Base-by-base conservation (phyloP, 2,888 invertebrate genomes). In the Drosophila ezoana region DNA sequence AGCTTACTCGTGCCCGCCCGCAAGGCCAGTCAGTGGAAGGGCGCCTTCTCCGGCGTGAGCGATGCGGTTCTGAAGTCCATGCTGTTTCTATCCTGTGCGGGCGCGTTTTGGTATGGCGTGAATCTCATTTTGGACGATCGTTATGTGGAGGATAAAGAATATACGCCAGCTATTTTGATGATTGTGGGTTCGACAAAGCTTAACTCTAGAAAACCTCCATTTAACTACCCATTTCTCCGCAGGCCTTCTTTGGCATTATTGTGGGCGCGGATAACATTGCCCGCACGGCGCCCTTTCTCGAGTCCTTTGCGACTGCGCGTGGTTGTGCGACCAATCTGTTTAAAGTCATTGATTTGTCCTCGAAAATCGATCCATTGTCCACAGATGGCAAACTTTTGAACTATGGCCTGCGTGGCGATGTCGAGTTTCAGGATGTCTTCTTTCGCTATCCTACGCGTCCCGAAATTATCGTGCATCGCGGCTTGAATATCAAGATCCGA, bases 51-150 rank as follows among this genome's bases (percentile, higher is more conserved):
- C 0, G 96, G 96, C 0, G 89, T 96, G 1, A 96, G 96, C 41
- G 95, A 95, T 71, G 96, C 95, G 0, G 90, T 95, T 0, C 94
- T 96, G 93, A 96, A 96, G 94, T 93, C 95, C 45, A 94, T 96
- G 74, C 94, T 96, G 13, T 97, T 95, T 89, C 93, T 94, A 13
- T 95, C 95, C n/a, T 96, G 96, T 89, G 94, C 96, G 0, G 92
- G 96, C 0, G 95, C 96, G 0, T 96, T 97, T 90, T 97, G 96
- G 96, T 97, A 96, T 90, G 97, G 97, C 0, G 95, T 96, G 0
- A 94, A 94, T 62, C 93, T 97, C 13, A 96, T 96, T 68, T 86
- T 96, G 38, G 94, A 95, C 0, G 95, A 95, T 90, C 93, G 95
- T 14, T 91, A 93, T 1, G 93, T 94, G 40, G 93, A 91, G 0